phyloP scores from a whole-genome alignment of 2,888 invertebrate species.

The Ophioninae sp. region DNA sequence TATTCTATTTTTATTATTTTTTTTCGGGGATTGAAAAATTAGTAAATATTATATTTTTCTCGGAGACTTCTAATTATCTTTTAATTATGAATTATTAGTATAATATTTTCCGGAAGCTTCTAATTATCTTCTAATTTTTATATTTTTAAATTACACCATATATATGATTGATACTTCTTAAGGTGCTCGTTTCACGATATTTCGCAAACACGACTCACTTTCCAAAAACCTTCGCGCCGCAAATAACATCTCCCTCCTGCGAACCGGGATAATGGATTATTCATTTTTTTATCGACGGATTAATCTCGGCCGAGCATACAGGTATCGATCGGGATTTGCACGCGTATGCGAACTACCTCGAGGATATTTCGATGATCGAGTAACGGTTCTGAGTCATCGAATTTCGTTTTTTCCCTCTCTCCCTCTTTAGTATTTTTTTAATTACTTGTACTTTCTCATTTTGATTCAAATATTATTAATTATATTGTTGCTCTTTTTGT shows the following conservation, averaged over 20 bases:
- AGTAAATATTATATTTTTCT: no score
- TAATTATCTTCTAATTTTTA: no score
- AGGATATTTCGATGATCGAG: slow-evolving; percentile 1
- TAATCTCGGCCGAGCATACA: slow-evolving; percentile 11
- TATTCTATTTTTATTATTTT: no score
- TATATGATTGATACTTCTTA: background rate
- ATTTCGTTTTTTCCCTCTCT: background rate
- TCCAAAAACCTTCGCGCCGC: slow-evolving; percentile 29
- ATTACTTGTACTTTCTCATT: background rate
- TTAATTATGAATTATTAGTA: no score
- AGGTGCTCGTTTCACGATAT: slow-evolving; percentile 1
- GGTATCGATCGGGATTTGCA: slow-evolving; percentile 25
- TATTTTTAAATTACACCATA: background rate
- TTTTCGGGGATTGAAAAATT: no score
- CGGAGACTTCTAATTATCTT: no score
- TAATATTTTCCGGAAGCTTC: no score
- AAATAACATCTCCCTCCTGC: slow-evolving; percentile 11
- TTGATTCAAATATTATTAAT: background rate
- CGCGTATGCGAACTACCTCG: background rate
- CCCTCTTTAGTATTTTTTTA: background rate
- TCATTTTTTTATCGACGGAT: slow-evolving; percentile 42
- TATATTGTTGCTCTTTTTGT: background rate
- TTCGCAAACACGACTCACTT: slow-evolving; percentile 38
- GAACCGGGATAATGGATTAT: slow-evolving; percentile 13
- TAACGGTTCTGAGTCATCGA: slow-evolving; percentile 11